Evolutionary conservation across 2,797 vertebrate genomes (phyloP).

Genomic region (Enteromius viviparus): DNA sequence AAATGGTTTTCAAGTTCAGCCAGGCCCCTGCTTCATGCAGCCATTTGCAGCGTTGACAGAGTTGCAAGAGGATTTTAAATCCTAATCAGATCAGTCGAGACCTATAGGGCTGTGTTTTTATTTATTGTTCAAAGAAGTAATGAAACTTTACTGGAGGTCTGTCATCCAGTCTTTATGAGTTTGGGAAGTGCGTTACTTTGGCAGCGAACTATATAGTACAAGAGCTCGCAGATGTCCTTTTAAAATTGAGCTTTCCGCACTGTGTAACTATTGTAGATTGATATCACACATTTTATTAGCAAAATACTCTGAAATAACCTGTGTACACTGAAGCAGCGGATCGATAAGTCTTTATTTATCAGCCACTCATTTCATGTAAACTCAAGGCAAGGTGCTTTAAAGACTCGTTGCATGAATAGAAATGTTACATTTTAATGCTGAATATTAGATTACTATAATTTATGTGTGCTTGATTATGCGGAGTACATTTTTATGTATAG

Average conservation of each 20-base stretch:
- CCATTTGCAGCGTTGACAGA: slow-evolving; percentile 44
- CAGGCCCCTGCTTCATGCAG: slow-evolving; percentile 66
- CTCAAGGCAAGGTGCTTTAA: neutral
- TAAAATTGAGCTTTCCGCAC: neutral
- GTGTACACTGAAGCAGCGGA: neutral
- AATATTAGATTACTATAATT: neutral
- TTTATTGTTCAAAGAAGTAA: neutral
- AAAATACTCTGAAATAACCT: neutral
- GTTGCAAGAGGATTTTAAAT: slow-evolving; percentile 13
- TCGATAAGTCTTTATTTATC: neutral
- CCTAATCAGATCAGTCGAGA: slow-evolving; percentile 5
- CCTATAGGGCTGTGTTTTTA: neutral
- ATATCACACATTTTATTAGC: neutral
- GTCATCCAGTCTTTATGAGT: neutral
- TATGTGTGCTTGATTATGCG: neutral
- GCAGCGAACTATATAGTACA: neutral
- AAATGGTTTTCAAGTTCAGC: slow-evolving; percentile 63
- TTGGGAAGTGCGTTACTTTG: neutral
- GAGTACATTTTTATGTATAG: neutral
- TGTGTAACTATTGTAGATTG: neutral
- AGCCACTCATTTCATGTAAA: slow-evolving; percentile 4
- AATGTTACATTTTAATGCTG: neutral
- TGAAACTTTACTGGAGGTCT: neutral
- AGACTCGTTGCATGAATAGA: neutral
- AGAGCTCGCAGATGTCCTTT: neutral